These are phyloP conservation scores for Oreonectes daqikongensis DNA, from an alignment of 2,797 vertebrate species.

Conservation along the genomic window DNA sequence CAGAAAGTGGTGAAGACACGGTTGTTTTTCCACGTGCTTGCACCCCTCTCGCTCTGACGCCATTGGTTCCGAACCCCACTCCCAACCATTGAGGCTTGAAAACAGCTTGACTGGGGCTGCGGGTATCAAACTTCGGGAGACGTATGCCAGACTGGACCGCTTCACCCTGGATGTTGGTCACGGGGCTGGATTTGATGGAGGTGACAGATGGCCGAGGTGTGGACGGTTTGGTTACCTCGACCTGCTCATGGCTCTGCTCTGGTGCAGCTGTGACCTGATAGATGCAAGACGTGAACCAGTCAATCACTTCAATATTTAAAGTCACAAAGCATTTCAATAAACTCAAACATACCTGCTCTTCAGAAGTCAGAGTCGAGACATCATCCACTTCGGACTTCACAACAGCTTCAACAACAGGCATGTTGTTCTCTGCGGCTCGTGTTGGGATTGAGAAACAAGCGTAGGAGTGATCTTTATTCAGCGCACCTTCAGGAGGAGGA, in stretches of 20 bases:
- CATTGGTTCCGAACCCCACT: conserved; percentile 73
- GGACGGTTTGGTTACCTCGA: conserved; percentile 15
- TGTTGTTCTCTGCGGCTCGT: conserved; percentile 41
- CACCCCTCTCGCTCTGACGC: conserved; percentile 66
- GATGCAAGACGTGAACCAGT: not conserved
- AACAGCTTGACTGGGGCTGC: conserved; percentile 79
- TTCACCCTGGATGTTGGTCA: not conserved
- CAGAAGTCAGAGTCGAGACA: not conserved
- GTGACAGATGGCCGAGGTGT: conserved; percentile 29
- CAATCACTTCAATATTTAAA: not conserved
- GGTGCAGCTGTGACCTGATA: conserved; percentile 4
- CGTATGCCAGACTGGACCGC: conserved; percentile 56
- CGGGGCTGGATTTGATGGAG: conserved; percentile 43
- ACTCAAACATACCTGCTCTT: conserved; percentile 32
- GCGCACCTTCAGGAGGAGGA: conserved; percentile 23
- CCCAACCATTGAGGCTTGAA: conserved; percentile 83
- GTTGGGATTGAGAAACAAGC: conserved; percentile 51
- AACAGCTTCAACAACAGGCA: not conserved
- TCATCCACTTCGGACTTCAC: not conserved
- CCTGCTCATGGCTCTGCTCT: not conserved
- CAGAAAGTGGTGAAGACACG: conserved; percentile 66
- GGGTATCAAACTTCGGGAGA: conserved; percentile 71
- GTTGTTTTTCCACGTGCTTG: conserved; percentile 64
- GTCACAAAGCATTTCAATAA: not conserved
- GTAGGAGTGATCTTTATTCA: conserved; percentile 59